Evolutionary conservation across 2,888 invertebrate species (phyloP).

Genomic region (Operophtera brumata): DNA sequence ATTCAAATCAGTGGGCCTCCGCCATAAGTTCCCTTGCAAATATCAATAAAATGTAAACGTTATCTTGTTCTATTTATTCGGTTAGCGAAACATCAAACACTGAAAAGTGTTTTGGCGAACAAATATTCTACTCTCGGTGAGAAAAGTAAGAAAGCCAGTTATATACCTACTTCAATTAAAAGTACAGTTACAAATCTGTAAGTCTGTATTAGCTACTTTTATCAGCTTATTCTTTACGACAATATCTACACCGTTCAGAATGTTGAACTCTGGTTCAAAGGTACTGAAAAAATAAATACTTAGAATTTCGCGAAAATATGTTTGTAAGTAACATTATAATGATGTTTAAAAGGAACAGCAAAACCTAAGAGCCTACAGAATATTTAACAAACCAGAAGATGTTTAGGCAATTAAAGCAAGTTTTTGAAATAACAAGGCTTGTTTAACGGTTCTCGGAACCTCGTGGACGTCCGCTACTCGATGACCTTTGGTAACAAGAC

Average conservation of each 20-base stretch:
- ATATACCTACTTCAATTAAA: conserved; percentile 16
- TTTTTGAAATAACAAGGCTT: conserved; percentile 8
- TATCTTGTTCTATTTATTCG: conserved; percentile 24
- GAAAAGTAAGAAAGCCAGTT: conserved; percentile 12
- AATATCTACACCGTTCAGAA: conserved; percentile 11
- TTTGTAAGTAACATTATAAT: no score
- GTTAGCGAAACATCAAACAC: conserved; percentile 5
- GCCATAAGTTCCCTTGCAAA: conserved; percentile 38
- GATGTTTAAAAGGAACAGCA: neutral
- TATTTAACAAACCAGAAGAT: no score
- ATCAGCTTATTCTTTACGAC: conserved; percentile 9
- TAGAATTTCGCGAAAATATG: neutral
- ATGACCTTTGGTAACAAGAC: conserved; percentile 25
- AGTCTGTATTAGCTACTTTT: conserved; percentile 6
- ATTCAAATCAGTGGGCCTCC: conserved; percentile 35
- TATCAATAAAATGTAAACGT: conserved; percentile 31
- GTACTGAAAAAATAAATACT: neutral
- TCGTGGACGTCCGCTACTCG: conserved; percentile 11
- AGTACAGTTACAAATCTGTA: conserved; percentile 19
- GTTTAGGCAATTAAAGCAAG: neutral
- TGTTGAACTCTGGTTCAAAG: conserved; percentile 9
- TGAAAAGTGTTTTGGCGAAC: neutral
- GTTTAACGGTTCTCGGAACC: conserved; percentile 17
- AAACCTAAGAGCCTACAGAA: neutral
- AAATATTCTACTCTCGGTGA: neutral